A percentile compares a stretch with the other conserved stretches of the same genome.
Evolutionary conservation across 2,888 invertebrate genomes (phyloP).

Genomic region (Rhogogaster chlorosoma): DNA sequence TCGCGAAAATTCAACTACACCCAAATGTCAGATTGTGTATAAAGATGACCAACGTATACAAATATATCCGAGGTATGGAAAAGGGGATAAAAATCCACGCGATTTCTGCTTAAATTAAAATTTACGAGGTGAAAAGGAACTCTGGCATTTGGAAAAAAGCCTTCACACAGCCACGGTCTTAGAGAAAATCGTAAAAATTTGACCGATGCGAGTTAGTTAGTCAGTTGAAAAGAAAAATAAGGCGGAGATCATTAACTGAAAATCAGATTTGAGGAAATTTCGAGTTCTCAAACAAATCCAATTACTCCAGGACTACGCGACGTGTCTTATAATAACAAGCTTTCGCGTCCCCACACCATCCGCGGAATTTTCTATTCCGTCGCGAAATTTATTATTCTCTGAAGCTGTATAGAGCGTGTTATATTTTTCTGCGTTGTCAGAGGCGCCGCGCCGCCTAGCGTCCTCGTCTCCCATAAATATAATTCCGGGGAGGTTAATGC

Average conservation of each 20-base stretch:
- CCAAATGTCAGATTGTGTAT: neutral
- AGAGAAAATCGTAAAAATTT: neutral
- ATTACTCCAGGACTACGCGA: conserved; percentile 17
- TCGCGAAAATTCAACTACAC: neutral
- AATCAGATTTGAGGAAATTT: conserved; percentile 25
- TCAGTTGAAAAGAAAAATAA: neutral
- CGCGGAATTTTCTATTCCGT: conserved; percentile 43
- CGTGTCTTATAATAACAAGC: conserved; percentile 43
- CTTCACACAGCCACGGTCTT: no score
- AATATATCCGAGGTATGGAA: neutral
- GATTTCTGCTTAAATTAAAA: conserved; percentile 1
- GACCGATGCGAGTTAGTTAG: neutral
- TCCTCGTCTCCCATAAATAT: conserved; percentile 36
- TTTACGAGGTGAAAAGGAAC: conserved; percentile 26
- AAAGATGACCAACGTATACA: neutral
- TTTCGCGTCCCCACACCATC: neutral
- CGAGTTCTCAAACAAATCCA: conserved; percentile 47
- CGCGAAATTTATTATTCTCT: conserved; percentile 47
- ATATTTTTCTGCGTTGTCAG: conserved; percentile 29
- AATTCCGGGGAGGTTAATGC: conserved; percentile 38
- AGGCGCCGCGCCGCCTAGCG: conserved; percentile 26
- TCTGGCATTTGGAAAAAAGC: no score
- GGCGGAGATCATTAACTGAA: neutral
- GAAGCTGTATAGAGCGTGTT: conserved; percentile 45
- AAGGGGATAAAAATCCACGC: neutral